Base-by-base conservation (phyloP, 2,797 vertebrate genomes). In the Tapirus indicus region DNA sequence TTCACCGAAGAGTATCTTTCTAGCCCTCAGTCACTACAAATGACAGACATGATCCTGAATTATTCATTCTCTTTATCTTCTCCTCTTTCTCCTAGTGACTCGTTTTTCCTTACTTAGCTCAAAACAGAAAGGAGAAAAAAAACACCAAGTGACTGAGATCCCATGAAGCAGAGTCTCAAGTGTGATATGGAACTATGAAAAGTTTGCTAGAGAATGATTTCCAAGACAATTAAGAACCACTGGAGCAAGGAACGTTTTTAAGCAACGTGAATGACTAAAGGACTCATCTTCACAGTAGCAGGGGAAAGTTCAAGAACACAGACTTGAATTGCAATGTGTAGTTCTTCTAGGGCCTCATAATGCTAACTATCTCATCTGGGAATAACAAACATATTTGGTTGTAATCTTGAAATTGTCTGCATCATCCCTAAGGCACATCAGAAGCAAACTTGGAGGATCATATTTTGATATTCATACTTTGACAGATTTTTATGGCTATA, bases 341-440 rank as follows among this genome's bases (percentile, higher is more conserved):
- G 95, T 98, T 98, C 97, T 98, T 96, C 95, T 95, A 96, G 90
- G 97, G 92, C 88, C 97, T 95, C 94, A 35, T 97, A 95, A 97
- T 96, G 71, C 96, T 98, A 95, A 95, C 96, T 94, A 78, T 89
- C 82, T 90, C 97, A 95, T 95, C 97, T 98, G 95, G 82, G 97
- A 97, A 95, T 83, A 58, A 87, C 93, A 95, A 69, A 77, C 38
- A 23, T 0, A 1, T 74, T 92, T 80, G 94, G 83, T 92, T 98
- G 78, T 92, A 86, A 96, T 96, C 64, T 17, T 96, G 86, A 68
- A 90, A 96, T 77, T 71, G 72, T 25, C 80, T 13, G 86, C 77
- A 87, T 97, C 95, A 95, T 95, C 32, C 83, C 60, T 75, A 85
- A 95, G 94, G 25, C 5, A 95, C 41, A 75, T 0, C 80, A 77